Evolutionary conservation across 1,140 invertebrate species (phyloP), one percentile per base, ranked within the genome.

Genomic region (Drosophila nigrodunni): DNA sequence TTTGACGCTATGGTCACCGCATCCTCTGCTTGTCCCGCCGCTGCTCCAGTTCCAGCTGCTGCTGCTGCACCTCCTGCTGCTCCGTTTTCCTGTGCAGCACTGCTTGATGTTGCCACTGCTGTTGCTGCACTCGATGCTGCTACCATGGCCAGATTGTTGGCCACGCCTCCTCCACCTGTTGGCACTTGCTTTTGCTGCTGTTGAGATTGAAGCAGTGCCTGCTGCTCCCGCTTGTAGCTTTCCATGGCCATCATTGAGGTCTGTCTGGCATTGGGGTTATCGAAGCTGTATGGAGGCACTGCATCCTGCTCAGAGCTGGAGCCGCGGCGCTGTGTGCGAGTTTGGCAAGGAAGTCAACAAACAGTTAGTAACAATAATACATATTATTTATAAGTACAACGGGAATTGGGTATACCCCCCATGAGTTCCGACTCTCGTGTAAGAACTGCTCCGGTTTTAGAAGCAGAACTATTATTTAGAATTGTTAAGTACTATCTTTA

Each of bases 221-320:
- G 91, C 64, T 92, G 91, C 60, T 92, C 88, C 11, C 82, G 77
- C 11, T 74, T 79, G 43, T 92, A 92, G 72, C 88, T 91, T 57
- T 92, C 91, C 91, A 92, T 92, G 77, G 91, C 91, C 91, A 90
- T 92, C 91, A 92, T 91, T 13, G 89, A 91, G 52, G 91, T 92
- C 69, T 92, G 91, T 7, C 85, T 77, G 54, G 90, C 82, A 81
- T 92, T 92, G 5, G 90, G 90, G 78, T 91, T 91, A 62, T 92
- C 91, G 57, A 92, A 90, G 67, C 82, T 88, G 64, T 92, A 92
- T 5, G 91, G 91, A 37, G 91, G 91, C 39, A 92, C 91, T 58
- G 90, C 77, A 77, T 92, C 91, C 70, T 91, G 80, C 47, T 92
- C 91, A 62, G 85, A 82, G 74, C 90, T 86, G 57, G 91, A 90